These are phyloP conservation scores for Aselliscus stoliczkanus DNA, from an alignment of 2,797 vertebrate genomes.

Conservation along the genomic window DNA sequence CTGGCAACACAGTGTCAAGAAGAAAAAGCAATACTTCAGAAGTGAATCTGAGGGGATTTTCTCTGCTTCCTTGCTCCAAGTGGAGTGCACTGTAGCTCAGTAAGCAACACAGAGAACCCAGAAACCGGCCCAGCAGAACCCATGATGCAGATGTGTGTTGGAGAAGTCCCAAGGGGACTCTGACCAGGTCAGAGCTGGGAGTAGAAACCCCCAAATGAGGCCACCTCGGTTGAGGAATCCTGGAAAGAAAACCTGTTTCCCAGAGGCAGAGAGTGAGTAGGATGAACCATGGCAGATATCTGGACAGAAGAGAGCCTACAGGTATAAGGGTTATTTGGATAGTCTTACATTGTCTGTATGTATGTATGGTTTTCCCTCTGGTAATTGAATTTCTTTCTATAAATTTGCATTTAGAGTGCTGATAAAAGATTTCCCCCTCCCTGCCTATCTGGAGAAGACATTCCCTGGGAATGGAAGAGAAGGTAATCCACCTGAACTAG, in stretches of 20 bases:
- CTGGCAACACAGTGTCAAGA: neutral
- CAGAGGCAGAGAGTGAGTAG: neutral
- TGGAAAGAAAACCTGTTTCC: neutral
- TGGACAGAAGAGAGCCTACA: neutral
- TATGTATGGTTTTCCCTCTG: neutral
- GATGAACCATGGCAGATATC: neutral
- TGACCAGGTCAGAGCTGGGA: neutral
- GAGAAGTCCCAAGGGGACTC: neutral
- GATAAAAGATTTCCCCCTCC: neutral
- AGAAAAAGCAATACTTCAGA: neutral
- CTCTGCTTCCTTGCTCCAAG: neutral
- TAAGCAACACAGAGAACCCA: neutral
- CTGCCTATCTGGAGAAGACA: neutral
- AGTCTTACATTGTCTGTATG: neutral
- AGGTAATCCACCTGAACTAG: neutral
- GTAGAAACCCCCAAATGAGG: neutral
- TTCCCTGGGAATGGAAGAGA: neutral
- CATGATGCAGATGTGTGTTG: accelerated
- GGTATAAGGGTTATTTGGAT: neutral
- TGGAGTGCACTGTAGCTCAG: neutral
- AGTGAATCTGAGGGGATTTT: neutral
- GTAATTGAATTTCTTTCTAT: neutral
- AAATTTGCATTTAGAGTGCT: neutral
- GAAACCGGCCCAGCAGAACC: neutral
- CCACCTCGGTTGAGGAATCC: neutral